phyloP scores from a whole-genome alignment of 2,888 invertebrate species.

The Anthophora plumipes region DNA sequence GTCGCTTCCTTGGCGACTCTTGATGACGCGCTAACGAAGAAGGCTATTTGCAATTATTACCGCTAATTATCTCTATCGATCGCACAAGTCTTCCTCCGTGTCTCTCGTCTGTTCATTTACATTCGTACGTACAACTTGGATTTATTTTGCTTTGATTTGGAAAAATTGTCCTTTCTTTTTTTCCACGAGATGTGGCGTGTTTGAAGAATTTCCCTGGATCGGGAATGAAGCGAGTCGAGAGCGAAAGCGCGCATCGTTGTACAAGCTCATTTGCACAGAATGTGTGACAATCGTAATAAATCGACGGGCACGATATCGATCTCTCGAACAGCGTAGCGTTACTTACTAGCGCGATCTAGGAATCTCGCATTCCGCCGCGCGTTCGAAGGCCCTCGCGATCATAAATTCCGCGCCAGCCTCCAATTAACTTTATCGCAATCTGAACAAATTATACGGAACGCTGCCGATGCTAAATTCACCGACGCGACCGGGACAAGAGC shows the following conservation, averaged over 20 bases:
- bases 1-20: slow-evolving; percentile 43
- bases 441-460: slow-evolving; percentile 69
- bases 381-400: slow-evolving; percentile 32
- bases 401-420: slow-evolving; percentile 64
- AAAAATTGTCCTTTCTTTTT: too few species aligned
- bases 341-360: slow-evolving; percentile 68
- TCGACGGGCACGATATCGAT: slow-evolving; percentile 67
- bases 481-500: slow-evolving; percentile 26
- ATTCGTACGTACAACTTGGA: not conserved
- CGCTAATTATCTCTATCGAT: slow-evolving; percentile 18
- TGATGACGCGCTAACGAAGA: slow-evolving; percentile 10
- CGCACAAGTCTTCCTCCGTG: too few species aligned
- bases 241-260: slow-evolving; percentile 27
- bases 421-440: slow-evolving; percentile 73
- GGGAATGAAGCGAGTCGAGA: not conserved
- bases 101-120: too few species aligned
- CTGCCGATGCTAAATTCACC: slow-evolving; percentile 65
- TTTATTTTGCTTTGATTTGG: too few species aligned
- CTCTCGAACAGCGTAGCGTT: slow-evolving; percentile 45
- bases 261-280: slow-evolving; percentile 72
- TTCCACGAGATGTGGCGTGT: too few species aligned
- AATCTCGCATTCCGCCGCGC: slow-evolving; percentile 51
- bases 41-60: slow-evolving; percentile 11
- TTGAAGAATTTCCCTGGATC: slow-evolving; percentile 25
- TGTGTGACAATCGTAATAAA: slow-evolving; percentile 70